Conservation (phyloP, 2,888 invertebrate species). For the Amorpha juglandis region DNA sequence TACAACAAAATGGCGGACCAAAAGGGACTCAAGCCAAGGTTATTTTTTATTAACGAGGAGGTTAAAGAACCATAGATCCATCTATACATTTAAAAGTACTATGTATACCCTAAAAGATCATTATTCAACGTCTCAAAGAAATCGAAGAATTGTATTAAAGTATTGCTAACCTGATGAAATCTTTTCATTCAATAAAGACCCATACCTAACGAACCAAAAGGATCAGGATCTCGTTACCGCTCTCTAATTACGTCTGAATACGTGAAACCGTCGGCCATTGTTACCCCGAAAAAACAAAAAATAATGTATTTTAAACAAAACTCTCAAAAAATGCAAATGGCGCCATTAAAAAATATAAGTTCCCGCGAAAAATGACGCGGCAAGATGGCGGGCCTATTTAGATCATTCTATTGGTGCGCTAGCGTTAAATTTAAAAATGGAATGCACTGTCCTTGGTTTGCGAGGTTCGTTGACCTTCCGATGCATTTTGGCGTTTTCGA, state of each 20-base stretch:
- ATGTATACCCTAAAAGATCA: conserved; percentile 1
- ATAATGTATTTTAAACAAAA: conserved; percentile 43
- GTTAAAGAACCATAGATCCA: conserved; percentile 3
- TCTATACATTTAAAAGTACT: conserved; percentile 6
- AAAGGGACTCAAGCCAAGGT: conserved; percentile 2
- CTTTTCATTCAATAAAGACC: conserved; percentile 40
- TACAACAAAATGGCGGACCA: conserved; percentile 17
- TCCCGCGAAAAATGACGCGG: conserved; percentile 73
- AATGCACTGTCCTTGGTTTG: conserved; percentile 83
- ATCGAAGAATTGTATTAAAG: conserved; percentile 26
- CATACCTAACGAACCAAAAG: conserved; percentile 49
- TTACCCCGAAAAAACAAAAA: conserved; percentile 55
- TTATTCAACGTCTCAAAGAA: conserved; percentile 5
- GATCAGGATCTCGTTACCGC: conserved; percentile 65
- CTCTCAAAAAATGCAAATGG: conserved; percentile 61
- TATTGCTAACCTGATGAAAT: conserved; percentile 30
- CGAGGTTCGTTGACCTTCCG: conserved; percentile 80
- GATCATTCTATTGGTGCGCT: conserved; percentile 82
- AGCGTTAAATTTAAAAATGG: conserved; percentile 82
- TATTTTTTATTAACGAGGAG: conserved; percentile 3
- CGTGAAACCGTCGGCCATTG: conserved; percentile 68
- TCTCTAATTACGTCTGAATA: conserved; percentile 79
- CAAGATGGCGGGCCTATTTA: conserved; percentile 83
- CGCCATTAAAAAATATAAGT: conserved; percentile 63
- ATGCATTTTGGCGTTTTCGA: conserved; percentile 81